These are phyloP conservation scores for Patella depressa DNA, from an alignment of 2,888 invertebrate species.

Conservation along the genomic window DNA sequence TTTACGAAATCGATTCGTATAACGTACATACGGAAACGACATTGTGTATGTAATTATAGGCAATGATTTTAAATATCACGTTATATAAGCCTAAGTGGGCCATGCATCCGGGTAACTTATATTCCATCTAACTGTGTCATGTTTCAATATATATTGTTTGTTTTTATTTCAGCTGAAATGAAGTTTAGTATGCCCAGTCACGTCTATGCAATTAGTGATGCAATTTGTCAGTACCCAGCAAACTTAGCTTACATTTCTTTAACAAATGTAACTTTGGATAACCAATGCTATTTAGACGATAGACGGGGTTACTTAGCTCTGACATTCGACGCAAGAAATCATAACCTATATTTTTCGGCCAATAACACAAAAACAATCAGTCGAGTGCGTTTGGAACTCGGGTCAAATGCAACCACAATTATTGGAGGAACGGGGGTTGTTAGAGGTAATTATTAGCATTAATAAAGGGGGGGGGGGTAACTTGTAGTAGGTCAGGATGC, in stretches of 20 bases:
- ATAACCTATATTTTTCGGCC: conserved; percentile 60
- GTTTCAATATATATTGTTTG: neutral
- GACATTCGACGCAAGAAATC: conserved; percentile 53
- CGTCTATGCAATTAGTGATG: conserved; percentile 62
- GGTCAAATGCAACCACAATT: conserved; percentile 52
- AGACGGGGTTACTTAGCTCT: conserved; percentile 58
- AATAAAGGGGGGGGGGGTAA: too few species aligned
- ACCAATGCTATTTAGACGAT: conserved; percentile 77
- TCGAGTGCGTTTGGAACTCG: conserved; percentile 52
- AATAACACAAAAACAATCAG: conserved; percentile 63
- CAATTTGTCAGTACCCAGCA: conserved; percentile 68
- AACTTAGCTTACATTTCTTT: conserved; percentile 66
- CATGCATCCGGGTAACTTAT: neutral
- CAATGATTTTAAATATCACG: neutral
- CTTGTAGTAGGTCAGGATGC: too few species aligned
- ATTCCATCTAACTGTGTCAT: neutral
- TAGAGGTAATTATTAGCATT: conserved; percentile 45
- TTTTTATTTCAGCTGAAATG: conserved; percentile 66
- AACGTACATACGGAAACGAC: too few species aligned
- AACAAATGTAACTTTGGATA: conserved; percentile 56
- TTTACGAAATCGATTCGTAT: too few species aligned
- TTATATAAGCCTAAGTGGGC: too few species aligned
- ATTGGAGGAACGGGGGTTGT: conserved; percentile 61
- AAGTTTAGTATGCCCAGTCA: conserved; percentile 71
- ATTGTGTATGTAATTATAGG: too few species aligned